These are phyloP conservation scores for Pseudopleuronectes americanus DNA, from an alignment of 2,797 vertebrate genomes.

Conservation along the genomic window DNA sequence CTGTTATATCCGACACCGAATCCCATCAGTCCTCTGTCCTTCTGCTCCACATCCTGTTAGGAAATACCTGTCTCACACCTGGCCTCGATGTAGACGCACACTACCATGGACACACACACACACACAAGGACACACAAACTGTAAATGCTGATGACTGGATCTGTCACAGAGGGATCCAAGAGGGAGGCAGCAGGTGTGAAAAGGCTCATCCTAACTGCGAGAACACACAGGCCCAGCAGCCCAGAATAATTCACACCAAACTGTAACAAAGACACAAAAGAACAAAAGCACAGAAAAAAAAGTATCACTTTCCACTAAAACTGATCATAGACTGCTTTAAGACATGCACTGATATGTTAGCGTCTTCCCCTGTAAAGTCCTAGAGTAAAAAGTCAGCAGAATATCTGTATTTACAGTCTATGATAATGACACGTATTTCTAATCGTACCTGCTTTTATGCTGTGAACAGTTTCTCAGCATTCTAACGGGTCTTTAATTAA, in stretches of 20 bases:
- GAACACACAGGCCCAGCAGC: constrained; percentile 45
- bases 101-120: constrained; percentile 21
- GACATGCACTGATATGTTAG: too few relatives aligned
- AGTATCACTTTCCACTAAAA: constrained; percentile 9
- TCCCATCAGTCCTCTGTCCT: constrained; percentile 51
- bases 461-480: neutral
- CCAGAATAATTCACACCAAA: constrained; percentile 72
- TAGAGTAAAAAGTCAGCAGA: too few relatives aligned
- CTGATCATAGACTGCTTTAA: too few relatives aligned
- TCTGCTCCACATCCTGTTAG: constrained; percentile 37
- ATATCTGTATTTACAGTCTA: too few relatives aligned
- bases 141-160: constrained; percentile 38
- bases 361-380: too few relatives aligned
- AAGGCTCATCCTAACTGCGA: constrained; percentile 62
- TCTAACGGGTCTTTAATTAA: neutral
- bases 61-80: constrained; percentile 67
- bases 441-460: neutral
- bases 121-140: constrained; percentile 18
- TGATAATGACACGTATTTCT: neutral
- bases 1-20: constrained; percentile 46
- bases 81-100: constrained; percentile 37
- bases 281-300: constrained; percentile 21
- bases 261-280: constrained; percentile 24
- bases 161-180: constrained; percentile 63
- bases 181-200: constrained; percentile 76